phyloP scores from a whole-genome alignment of 1,140 invertebrate genomes.

The Acromyrmex charruanus region DNA sequence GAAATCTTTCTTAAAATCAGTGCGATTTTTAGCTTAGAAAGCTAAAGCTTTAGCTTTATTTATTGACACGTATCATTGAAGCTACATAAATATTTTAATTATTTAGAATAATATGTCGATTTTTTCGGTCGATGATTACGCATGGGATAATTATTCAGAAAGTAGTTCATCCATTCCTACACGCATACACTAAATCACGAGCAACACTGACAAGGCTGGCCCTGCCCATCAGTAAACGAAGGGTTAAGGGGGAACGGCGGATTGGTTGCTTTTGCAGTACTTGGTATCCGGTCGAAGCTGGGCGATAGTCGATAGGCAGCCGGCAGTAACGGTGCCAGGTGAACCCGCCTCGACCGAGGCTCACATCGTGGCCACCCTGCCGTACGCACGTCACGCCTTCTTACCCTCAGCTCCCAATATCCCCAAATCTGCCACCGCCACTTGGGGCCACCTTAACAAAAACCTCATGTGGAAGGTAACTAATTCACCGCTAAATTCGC shows the following conservation, averaged over 20 bases:
- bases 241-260: constrained; percentile 81
- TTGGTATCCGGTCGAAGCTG: constrained; percentile 86
- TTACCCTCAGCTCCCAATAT: constrained; percentile 88
- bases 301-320: constrained; percentile 85
- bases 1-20: background rate
- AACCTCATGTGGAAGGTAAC: constrained; percentile 90
- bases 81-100: background rate
- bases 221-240: constrained; percentile 70
- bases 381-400: constrained; percentile 88
- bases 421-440: constrained; percentile 89
- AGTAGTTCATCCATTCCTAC: constrained; percentile 31
- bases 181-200: constrained; percentile 48
- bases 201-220: constrained; percentile 9
- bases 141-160: constrained; percentile 30
- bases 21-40: constrained; percentile 35
- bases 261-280: constrained; percentile 85
- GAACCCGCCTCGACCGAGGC: constrained; percentile 84
- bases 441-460: constrained; percentile 90
- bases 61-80: constrained; percentile 54
- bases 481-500: constrained; percentile 81
- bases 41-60: constrained; percentile 57
- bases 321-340: constrained; percentile 78
- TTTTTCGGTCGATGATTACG: constrained; percentile 21
- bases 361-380: constrained; percentile 87
- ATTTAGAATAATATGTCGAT: background rate